Conservation (phyloP, 2,113 vertebrate species). For the Nannobrachium achirus region DNA sequence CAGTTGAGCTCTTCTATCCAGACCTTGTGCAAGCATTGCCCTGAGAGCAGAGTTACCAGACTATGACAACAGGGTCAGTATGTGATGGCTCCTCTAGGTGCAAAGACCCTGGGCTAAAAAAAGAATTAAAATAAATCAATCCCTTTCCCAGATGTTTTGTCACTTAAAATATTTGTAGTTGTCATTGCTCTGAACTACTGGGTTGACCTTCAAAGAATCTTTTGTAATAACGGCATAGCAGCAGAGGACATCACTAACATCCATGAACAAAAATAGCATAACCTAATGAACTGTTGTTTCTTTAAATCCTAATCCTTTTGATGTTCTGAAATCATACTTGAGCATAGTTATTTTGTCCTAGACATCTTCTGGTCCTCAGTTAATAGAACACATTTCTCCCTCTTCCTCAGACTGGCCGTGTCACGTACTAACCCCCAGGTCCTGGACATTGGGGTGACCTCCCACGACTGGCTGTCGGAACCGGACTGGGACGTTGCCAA, state of each 20-base stretch:
- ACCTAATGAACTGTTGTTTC: not conserved
- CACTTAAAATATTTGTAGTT: not conserved
- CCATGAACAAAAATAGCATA: constrained; percentile 1
- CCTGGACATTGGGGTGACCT: constrained; percentile 88
- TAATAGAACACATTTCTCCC: not conserved
- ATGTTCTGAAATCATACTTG: no score
- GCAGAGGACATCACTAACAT: not conserved
- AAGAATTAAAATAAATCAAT: no score
- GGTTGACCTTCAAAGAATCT: no score
- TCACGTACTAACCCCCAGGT: constrained; percentile 92
- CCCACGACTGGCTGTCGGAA: constrained; percentile 81
- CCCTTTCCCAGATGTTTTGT: no score
- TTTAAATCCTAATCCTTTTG: no score
- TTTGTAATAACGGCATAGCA: not conserved
- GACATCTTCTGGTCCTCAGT: not conserved
- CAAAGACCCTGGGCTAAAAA: no score
- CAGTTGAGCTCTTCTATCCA: constrained; percentile 4
- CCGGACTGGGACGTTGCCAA: constrained; percentile 80
- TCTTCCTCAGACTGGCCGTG: constrained; percentile 83
- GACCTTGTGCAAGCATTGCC: constrained; percentile 10
- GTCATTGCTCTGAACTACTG: no score
- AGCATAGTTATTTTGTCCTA: not conserved
- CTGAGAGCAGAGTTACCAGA: no score
- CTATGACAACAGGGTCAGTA: not conserved
- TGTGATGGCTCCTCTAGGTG: no score